A percentile compares a stretch with the other conserved stretches of the same genome.
phyloP scores from a whole-genome alignment of 2,797 vertebrate species.

The Perodicticus potto region DNA sequence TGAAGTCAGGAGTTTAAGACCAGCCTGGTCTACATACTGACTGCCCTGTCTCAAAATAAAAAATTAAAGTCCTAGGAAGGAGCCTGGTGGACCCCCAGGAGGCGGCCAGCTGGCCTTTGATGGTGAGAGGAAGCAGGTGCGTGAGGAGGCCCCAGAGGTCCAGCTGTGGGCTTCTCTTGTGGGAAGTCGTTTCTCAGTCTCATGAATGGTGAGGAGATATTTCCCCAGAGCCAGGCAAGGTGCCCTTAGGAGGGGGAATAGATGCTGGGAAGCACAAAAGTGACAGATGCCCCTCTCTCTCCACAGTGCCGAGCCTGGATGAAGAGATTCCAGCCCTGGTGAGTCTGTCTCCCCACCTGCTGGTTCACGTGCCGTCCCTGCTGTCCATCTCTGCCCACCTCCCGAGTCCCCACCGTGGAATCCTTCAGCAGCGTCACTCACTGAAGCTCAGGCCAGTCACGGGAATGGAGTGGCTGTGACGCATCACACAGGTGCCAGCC shows the following conservation, averaged over 20 bases:
- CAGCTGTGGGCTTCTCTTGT: background rate
- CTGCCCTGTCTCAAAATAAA: too few species aligned
- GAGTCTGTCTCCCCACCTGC: background rate
- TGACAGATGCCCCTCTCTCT: background rate
- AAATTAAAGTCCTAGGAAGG: background rate
- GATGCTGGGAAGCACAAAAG: background rate
- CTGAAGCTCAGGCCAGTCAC: background rate
- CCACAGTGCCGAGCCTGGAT: background rate
- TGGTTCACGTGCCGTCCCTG: background rate
- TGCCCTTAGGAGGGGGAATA: background rate
- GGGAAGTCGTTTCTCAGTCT: background rate
- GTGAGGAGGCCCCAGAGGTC: background rate
- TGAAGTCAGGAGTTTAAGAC: background rate
- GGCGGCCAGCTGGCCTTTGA: background rate
- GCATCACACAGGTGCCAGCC: too few species aligned
- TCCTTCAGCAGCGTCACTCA: fast-evolving
- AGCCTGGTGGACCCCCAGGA: background rate
- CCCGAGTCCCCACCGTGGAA: background rate
- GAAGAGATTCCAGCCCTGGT: background rate
- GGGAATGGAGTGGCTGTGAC: background rate
- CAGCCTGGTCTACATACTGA: background rate
- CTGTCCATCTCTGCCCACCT: background rate
- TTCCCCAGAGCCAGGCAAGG: background rate
- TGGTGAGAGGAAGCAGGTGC: background rate
- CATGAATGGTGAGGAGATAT: background rate